These are phyloP conservation scores for Cerceris rybyensis DNA, from an alignment of 2,888 invertebrate genomes.

Conservation along the genomic window DNA sequence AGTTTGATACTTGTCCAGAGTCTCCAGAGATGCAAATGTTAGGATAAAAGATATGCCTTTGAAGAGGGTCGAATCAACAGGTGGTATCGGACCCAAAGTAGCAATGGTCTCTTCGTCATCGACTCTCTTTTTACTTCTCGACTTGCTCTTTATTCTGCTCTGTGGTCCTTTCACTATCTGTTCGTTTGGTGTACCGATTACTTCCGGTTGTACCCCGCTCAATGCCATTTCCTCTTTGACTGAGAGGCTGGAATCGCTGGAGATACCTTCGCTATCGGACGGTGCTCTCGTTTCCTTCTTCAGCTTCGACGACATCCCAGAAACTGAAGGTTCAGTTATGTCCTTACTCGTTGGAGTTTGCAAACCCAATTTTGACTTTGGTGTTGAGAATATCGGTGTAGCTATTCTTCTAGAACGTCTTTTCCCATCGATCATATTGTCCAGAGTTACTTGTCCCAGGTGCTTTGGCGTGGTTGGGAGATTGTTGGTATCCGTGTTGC, in stretches of 20 bases:
- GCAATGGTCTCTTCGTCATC: slow-evolving; percentile 81
- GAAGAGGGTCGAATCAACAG: slow-evolving; percentile 82
- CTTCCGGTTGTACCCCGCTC: slow-evolving; percentile 73
- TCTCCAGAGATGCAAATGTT: slow-evolving; percentile 83
- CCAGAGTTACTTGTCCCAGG: slow-evolving; percentile 70
- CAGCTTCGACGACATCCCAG: slow-evolving; percentile 59
- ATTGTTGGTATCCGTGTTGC: slow-evolving; percentile 52
- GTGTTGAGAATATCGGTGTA: slow-evolving; percentile 60
- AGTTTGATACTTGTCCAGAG: slow-evolving; percentile 68
- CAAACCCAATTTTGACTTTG: slow-evolving; percentile 56
- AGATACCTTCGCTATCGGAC: slow-evolving; percentile 62
- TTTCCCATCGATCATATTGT: slow-evolving; percentile 75
- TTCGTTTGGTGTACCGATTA: slow-evolving; percentile 67
- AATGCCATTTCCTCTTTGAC: slow-evolving; percentile 56
- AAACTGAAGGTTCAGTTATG: slow-evolving; percentile 67
- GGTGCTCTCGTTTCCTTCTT: slow-evolving; percentile 43
- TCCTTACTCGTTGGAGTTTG: slow-evolving; percentile 8
- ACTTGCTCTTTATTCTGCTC: slow-evolving; percentile 83
- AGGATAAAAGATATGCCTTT: slow-evolving; percentile 84
- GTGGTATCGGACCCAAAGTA: slow-evolving; percentile 84
- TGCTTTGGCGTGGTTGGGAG: slow-evolving; percentile 72
- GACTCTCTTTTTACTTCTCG: slow-evolving; percentile 66
- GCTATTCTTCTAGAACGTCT: slow-evolving; percentile 70
- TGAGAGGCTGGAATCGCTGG: slow-evolving; percentile 68
- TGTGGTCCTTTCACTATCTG: slow-evolving; percentile 67